Conservation (phyloP, 1,140 invertebrate genomes). For the Penaeus vannamei region DNA sequence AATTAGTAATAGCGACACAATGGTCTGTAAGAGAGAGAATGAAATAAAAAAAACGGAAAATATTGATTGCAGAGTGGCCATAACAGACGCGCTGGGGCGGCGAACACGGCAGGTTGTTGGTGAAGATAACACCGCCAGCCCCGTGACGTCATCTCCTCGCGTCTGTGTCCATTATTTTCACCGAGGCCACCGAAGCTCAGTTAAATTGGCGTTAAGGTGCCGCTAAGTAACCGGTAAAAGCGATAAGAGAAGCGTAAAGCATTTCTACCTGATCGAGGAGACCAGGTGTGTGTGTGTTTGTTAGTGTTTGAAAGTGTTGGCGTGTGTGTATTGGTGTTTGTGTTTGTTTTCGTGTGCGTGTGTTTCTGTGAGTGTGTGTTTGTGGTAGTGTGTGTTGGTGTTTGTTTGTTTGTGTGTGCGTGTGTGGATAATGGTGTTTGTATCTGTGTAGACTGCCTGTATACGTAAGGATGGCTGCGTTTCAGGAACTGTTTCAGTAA, state of each 20-base stretch:
- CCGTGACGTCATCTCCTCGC: constrained; percentile 22
- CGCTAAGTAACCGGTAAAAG: constrained; percentile 8
- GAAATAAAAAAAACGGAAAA: too few species aligned
- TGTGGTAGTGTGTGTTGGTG: constrained; percentile 3
- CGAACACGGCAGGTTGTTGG: background rate
- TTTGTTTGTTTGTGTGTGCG: background rate
- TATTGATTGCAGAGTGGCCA: too few species aligned
- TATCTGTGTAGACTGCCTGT: background rate
- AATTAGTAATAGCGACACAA: too few species aligned
- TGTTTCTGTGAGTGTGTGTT: constrained; percentile 39
- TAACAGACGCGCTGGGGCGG: too few species aligned
- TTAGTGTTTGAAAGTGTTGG: constrained; percentile 27
- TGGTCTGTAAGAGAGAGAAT: too few species aligned
- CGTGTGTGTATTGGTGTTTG: background rate
- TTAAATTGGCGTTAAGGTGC: constrained; percentile 37
- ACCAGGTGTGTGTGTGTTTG: background rate
- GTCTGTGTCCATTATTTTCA: background rate
- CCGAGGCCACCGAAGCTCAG: constrained; percentile 35
- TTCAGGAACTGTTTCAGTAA: background rate
- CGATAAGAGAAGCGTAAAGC: background rate
- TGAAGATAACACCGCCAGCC: background rate
- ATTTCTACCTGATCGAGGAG: background rate
- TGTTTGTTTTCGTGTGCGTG: background rate
- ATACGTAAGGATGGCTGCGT: background rate
- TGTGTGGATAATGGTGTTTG: background rate